These are phyloP conservation scores for Dione vanillae DNA, from an alignment of 2,888 invertebrate species.

Conservation along the genomic window DNA sequence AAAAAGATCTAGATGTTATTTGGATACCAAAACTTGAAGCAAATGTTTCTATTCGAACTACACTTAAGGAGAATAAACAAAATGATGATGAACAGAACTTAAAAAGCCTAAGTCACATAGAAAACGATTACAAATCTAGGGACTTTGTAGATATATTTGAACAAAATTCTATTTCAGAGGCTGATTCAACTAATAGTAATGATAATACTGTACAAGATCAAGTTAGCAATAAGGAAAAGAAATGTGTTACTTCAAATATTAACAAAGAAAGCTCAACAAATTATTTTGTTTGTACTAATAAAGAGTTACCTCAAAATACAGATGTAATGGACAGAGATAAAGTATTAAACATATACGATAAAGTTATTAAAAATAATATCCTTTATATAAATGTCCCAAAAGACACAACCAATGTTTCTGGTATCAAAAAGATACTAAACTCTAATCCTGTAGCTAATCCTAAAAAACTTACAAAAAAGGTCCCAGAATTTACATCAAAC, in stretches of 20 bases:
- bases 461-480: slow-evolving; percentile 69
- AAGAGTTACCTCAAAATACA: not conserved
- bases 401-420: slow-evolving; percentile 39
- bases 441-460: slow-evolving; percentile 72
- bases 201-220: not conserved
- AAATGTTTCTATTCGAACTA: slow-evolving; percentile 58
- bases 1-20: slow-evolving; percentile 64
- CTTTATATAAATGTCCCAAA: slow-evolving; percentile 17
- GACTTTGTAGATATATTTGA: slow-evolving; percentile 40
- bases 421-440: slow-evolving; percentile 57
- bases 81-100: slow-evolving; percentile 53
- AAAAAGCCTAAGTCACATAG: slow-evolving; percentile 47
- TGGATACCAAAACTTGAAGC: slow-evolving; percentile 58
- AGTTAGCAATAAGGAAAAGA: not conserved
- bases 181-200: not conserved
- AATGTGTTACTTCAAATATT: not conserved
- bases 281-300: not conserved
- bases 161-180: slow-evolving; percentile 20
- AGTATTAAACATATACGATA: not conserved
- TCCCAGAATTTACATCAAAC: not conserved
- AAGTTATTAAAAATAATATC: slow-evolving; percentile 24
- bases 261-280: not conserved
- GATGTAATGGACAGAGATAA: not conserved
- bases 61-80: slow-evolving; percentile 50
- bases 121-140: slow-evolving; percentile 14